Conservation (phyloP, 2,797 vertebrate genomes). For the Anolis apletophallus region DNA sequence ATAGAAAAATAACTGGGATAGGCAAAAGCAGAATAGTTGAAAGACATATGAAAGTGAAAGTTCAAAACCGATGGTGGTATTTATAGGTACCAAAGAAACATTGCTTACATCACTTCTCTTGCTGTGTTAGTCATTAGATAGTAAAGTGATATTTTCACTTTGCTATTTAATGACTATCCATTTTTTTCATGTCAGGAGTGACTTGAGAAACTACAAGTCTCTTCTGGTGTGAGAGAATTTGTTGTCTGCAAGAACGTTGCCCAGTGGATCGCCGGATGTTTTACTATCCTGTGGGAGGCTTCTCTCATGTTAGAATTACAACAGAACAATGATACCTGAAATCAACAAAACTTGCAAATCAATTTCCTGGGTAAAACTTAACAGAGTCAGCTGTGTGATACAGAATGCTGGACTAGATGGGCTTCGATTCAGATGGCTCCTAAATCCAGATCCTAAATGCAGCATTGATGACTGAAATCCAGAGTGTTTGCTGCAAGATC, state of each 20-base stretch:
- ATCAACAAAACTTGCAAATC: conserved; percentile 20
- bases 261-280: too few relatives aligned
- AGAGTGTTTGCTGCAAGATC: conserved; percentile 7
- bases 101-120: not conserved
- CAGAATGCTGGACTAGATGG: too few relatives aligned
- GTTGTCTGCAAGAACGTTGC: too few relatives aligned
- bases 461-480: conserved; percentile 9
- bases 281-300: too few relatives aligned
- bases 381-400: too few relatives aligned
- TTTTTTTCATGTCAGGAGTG: too few relatives aligned
- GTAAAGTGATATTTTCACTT: conserved; percentile 27
- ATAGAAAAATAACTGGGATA: not conserved
- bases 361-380: conserved; percentile 3
- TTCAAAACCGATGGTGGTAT: not conserved
- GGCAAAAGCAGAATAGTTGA: too few relatives aligned
- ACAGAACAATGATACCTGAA: conserved; percentile 1
- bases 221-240: too few relatives aligned
- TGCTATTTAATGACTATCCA: too few relatives aligned
- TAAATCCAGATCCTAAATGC: not conserved
- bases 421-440: too few relatives aligned
- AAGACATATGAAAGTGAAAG: not conserved
- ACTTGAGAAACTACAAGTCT: too few relatives aligned
- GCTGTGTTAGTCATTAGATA: not conserved
- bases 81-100: not conserved
- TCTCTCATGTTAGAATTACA: not conserved